These are phyloP conservation scores for Ophioninae sp. DNA, from an alignment of 2,888 invertebrate species.

Conservation along the genomic window DNA sequence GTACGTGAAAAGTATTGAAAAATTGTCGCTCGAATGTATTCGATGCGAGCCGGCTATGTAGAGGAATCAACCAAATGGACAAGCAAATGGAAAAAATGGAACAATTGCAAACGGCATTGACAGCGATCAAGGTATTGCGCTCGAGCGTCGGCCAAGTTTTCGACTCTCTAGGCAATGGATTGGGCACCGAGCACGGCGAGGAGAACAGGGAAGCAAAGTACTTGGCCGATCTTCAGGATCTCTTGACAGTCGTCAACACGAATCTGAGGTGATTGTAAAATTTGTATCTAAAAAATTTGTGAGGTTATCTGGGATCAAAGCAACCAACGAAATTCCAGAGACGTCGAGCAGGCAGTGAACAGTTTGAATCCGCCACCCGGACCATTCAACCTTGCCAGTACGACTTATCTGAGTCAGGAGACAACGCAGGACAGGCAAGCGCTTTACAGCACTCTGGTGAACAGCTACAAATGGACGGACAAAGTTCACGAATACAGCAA, in stretches of 20 bases:
- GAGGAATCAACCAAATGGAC: conserved; percentile 12
- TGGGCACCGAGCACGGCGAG: conserved; percentile 90
- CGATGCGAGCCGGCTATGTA: neutral
- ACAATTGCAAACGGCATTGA: conserved; percentile 88
- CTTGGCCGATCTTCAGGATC: conserved; percentile 90
- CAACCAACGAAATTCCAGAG: conserved; percentile 82
- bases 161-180: conserved; percentile 91
- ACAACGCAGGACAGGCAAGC: conserved; percentile 94
- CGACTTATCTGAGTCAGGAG: conserved; percentile 93
- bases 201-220: conserved; percentile 91
- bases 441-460: conserved; percentile 92
- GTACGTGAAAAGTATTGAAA: conserved; percentile 67
- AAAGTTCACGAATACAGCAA: conserved; percentile 95
- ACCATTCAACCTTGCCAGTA: conserved; percentile 92
- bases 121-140: conserved; percentile 89
- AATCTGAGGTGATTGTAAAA: conserved; percentile 85
- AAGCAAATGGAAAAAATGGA: conserved; percentile 82
- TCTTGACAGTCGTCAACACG: conserved; percentile 89
- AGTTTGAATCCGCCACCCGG: conserved; percentile 89
- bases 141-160: conserved; percentile 93
- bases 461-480: conserved; percentile 96
- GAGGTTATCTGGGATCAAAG: neutral
- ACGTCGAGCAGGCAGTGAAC: conserved; percentile 90
- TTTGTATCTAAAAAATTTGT: neutral
- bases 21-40: neutral